These are phyloP conservation scores for Melitaea cinxia DNA, from an alignment of 1,140 invertebrate genomes.

Conservation along the genomic window DNA sequence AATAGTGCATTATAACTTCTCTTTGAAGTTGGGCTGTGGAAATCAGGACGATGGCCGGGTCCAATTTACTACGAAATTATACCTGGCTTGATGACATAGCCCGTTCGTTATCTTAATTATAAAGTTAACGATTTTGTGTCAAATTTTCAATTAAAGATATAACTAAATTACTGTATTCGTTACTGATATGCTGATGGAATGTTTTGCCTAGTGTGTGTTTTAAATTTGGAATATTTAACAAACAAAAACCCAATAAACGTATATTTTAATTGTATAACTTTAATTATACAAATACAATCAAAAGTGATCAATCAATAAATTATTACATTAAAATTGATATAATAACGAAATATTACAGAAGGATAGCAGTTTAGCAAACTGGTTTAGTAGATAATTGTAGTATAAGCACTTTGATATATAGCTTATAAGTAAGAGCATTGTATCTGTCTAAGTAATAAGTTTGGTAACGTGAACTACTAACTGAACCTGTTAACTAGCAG, in stretches of 20 bases:
- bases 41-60: background rate
- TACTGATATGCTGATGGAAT: too few relatives aligned
- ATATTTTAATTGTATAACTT: too few relatives aligned
- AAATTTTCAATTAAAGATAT: background rate
- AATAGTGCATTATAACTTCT: background rate
- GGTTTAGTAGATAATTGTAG: background rate
- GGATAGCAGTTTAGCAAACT: background rate
- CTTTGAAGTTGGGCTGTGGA: background rate
- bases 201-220: too few relatives aligned
- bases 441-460: background rate
- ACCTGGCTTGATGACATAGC: background rate
- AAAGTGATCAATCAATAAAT: too few relatives aligned
- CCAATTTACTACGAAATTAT: constrained; percentile 6
- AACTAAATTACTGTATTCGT: too few relatives aligned
- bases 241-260: too few relatives aligned
- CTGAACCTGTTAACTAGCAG: background rate
- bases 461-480: background rate
- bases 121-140: background rate
- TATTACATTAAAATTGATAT: too few relatives aligned
- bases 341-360: too few relatives aligned
- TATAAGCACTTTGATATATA: background rate
- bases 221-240: too few relatives aligned
- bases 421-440: background rate
- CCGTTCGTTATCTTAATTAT: constrained; percentile 1
- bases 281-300: too few relatives aligned